Evolutionary conservation across 2,113 vertebrate species (phyloP).

Genomic region (Oreotrochilus melanogaster): DNA sequence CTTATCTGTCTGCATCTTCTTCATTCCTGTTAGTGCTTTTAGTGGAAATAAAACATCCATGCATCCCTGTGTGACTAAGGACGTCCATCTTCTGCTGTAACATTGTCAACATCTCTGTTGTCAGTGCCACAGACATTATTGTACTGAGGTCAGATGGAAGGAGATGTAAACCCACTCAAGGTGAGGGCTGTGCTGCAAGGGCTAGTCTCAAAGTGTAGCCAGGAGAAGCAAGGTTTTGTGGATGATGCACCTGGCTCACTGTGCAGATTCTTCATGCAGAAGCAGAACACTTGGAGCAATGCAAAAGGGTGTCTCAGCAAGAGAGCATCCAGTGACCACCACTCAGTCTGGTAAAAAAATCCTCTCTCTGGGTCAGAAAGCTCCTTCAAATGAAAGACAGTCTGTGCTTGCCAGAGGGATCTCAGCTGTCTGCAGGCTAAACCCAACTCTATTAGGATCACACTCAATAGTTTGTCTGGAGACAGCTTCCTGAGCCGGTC

Average conservation of each 20-base stretch:
- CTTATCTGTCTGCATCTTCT: background rate
- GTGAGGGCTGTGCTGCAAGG: fast-evolving
- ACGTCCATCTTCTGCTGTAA: background rate
- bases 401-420: background rate
- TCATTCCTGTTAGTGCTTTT: background rate
- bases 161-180: background rate
- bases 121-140: background rate
- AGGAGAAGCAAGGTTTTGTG: background rate
- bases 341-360: background rate
- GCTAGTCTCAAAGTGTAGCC: background rate
- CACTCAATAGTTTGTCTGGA: slow-evolving; percentile 22
- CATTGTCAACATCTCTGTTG: background rate
- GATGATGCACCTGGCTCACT: background rate
- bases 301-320: background rate
- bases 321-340: background rate
- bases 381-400: background rate
- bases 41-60: background rate
- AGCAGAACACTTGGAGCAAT: background rate
- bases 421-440: slow-evolving; percentile 12
- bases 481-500: slow-evolving; percentile 22
- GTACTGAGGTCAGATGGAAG: background rate
- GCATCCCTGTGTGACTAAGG: background rate
- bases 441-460: slow-evolving; percentile 4
- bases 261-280: background rate
- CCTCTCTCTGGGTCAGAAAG: background rate